phyloP scores from a whole-genome alignment of 2,113 vertebrate genomes.

The Acanthisitta chloris region DNA sequence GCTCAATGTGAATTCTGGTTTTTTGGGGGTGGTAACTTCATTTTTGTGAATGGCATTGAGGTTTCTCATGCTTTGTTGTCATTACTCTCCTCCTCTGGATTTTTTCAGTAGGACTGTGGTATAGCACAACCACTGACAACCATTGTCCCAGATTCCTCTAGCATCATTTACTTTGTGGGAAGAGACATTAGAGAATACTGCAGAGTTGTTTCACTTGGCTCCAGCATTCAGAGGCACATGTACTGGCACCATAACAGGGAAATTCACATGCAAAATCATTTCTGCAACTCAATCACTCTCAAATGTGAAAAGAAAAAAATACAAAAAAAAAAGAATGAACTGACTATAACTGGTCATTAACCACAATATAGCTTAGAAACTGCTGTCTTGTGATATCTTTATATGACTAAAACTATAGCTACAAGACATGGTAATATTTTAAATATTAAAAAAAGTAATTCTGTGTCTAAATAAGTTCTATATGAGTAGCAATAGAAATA shows the following conservation, averaged over 20 bases:
- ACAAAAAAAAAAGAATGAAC: not conserved
- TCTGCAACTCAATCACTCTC: not conserved
- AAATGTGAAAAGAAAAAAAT: not conserved
- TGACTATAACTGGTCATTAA: not conserved
- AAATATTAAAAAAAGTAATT: not conserved
- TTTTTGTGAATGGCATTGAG: not conserved
- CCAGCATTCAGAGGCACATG: not conserved
- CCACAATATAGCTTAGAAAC: not conserved
- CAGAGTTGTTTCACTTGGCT: not conserved
- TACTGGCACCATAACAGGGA: not conserved
- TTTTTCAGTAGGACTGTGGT: not conserved
- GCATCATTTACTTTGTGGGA: not conserved
- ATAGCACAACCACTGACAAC: not conserved
- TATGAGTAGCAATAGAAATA: not conserved
- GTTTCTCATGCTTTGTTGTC: not conserved
- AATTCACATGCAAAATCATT: not conserved
- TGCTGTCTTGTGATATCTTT: not conserved
- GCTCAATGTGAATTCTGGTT: accelerated
- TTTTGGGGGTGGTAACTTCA: not conserved
- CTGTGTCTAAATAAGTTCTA: not conserved
- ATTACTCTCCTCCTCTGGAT: not conserved
- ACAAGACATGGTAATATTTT: not conserved
- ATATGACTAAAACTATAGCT: not conserved
- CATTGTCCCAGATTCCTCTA: not conserved
- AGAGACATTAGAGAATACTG: not conserved